These are phyloP conservation scores for Anser cygnoides DNA, from an alignment of 2,113 vertebrate genomes.

Conservation along the genomic window DNA sequence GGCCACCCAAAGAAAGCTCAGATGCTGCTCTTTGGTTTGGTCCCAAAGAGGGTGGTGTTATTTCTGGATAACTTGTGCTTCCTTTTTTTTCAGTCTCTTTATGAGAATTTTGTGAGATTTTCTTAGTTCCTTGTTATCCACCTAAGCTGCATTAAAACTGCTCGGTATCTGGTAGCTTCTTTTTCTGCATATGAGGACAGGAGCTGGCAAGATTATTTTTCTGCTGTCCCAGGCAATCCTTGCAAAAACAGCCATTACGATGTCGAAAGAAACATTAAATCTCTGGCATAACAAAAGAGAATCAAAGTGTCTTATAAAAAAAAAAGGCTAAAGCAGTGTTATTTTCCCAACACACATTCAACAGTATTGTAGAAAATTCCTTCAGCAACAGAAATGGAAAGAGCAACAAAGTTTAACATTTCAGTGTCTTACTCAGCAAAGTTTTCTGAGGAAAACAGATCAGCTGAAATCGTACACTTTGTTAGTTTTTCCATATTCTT, in stretches of 20 bases:
- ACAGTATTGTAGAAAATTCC: constrained; percentile 45
- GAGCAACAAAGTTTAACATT: constrained; percentile 67
- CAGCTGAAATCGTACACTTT: constrained; percentile 54
- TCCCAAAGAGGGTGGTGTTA: not conserved
- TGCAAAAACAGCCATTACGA: not conserved
- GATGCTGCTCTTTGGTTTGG: not conserved
- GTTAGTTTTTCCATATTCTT: constrained; percentile 68
- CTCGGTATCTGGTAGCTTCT: not conserved
- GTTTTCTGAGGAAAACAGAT: constrained; percentile 50
- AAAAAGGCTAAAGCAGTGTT: not conserved
- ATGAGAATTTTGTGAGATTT: not conserved
- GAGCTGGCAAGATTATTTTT: not conserved
- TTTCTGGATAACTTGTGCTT: not conserved
- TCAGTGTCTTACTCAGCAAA: constrained; percentile 59
- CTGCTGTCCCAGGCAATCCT: not conserved
- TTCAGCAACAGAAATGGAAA: constrained; percentile 56
- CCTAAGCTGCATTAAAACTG: not conserved
- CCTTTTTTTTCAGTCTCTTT: not conserved
- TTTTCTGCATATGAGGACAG: not conserved
- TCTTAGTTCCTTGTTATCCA: not conserved
- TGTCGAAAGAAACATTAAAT: constrained; percentile 45
- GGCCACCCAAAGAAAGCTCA: not conserved
- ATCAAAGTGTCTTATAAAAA: constrained; percentile 1
- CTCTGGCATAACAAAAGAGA: constrained; percentile 20
- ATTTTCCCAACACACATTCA: not conserved